Percentiles rank a stretch among this genome's conserved stretches.
These are phyloP conservation scores for Syrphus vitripennis DNA, from an alignment of 2,888 invertebrate genomes.

Conservation along the genomic window DNA sequence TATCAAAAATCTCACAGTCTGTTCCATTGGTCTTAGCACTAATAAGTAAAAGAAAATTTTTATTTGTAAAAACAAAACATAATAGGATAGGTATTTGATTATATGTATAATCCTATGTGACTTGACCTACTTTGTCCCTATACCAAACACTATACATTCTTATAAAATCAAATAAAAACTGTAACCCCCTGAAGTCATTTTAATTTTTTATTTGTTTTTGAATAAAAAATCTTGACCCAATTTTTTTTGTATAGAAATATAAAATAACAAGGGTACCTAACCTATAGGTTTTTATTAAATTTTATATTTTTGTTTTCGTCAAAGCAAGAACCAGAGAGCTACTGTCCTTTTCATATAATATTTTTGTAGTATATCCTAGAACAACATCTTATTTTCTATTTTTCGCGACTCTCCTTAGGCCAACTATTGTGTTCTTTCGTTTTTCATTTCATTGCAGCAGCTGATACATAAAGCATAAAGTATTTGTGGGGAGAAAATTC, in stretches of 20 bases:
- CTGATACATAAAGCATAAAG: constrained; percentile 3
- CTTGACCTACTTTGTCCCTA: neutral
- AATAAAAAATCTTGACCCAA: constrained; percentile 60
- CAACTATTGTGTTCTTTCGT: constrained; percentile 41
- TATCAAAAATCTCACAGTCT: no score
- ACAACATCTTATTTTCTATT: neutral
- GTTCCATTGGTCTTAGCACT: no score
- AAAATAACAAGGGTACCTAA: no score
- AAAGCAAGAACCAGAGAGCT: neutral
- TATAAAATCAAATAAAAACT: neutral
- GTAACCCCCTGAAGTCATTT: neutral
- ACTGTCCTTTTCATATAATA: constrained; percentile 9
- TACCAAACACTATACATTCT: neutral
- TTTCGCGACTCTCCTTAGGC: constrained; percentile 33
- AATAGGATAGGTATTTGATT: neutral
- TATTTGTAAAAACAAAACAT: neutral
- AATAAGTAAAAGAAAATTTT: no score
- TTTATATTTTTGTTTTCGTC: constrained; percentile 3
- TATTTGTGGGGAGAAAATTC: constrained; percentile 29
- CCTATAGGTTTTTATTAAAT: neutral
- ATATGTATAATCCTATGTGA: neutral
- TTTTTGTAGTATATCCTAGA: neutral
- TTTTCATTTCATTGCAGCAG: constrained; percentile 27
- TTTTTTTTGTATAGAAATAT: constrained; percentile 26
- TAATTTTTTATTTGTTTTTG: constrained; percentile 32